A percentile compares a stretch with the other conserved stretches of the same genome.
Conservation (phyloP, 2,113 vertebrate species). For the Taurulus bubalis region DNA sequence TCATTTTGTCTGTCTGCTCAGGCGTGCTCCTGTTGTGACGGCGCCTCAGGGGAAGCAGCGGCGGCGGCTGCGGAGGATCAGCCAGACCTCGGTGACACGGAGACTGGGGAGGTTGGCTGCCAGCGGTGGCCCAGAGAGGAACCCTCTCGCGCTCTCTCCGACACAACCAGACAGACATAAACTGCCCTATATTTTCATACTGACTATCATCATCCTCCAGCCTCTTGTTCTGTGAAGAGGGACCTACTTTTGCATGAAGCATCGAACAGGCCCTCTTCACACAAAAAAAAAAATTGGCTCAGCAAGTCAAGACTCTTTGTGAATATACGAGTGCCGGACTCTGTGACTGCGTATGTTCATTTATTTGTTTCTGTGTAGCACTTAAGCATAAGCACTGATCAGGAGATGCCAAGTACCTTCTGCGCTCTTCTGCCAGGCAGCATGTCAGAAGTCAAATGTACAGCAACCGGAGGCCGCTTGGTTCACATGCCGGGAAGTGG, state of each 20-base stretch:
- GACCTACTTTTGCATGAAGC: conserved; percentile 4
- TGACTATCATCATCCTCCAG: conserved; percentile 4
- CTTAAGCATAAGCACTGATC: conserved; percentile 19
- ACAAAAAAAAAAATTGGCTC: background rate
- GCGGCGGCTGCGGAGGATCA: conserved; percentile 80
- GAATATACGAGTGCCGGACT: conserved; percentile 12
- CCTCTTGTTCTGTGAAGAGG: conserved; percentile 25
- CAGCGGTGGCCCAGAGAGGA: conserved; percentile 64
- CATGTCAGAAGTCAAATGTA: background rate
- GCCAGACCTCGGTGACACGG: conserved; percentile 76
- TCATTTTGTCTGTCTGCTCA: conserved; percentile 60
- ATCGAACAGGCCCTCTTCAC: background rate
- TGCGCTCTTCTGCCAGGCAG: background rate
- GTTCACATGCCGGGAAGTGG: background rate
- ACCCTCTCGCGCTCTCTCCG: conserved; percentile 27
- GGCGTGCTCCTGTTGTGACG: conserved; percentile 89
- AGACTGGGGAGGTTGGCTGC: conserved; percentile 73
- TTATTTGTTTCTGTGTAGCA: conserved; percentile 3
- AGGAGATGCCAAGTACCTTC: background rate
- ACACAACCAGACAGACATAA: conserved; percentile 23
- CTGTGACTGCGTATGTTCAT: background rate
- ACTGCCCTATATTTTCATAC: background rate
- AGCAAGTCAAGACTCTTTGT: background rate
- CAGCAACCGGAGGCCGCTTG: background rate
- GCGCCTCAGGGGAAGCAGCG: conserved; percentile 65